A percentile compares a stretch with the other conserved stretches of the same genome.
Conservation (phyloP, 1,140 invertebrate genomes). For the Heterodera carotae region DNA sequence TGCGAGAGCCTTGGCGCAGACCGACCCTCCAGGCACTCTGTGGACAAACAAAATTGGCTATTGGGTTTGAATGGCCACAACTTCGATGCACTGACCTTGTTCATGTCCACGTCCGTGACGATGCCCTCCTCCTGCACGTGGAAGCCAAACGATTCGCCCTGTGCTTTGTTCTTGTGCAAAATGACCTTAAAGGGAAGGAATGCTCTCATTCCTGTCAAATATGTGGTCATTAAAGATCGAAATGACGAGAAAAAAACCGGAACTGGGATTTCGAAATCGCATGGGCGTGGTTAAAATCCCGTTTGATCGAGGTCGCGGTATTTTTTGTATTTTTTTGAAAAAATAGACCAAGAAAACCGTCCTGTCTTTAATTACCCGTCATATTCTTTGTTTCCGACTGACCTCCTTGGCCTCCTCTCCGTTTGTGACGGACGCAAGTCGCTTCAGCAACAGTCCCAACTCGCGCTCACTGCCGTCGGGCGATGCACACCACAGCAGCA, state of each 20-base stretch:
- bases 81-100: too few relatives aligned
- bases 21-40: constrained; percentile 87
- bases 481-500: constrained; percentile 57
- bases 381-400: too few relatives aligned
- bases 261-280: constrained; percentile 78
- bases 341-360: too few relatives aligned
- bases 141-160: constrained; percentile 83
- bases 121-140: constrained; percentile 92
- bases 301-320: too few relatives aligned
- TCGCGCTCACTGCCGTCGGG: constrained; percentile 56
- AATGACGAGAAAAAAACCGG: too few relatives aligned
- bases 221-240: too few relatives aligned
- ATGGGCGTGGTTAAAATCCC: too few relatives aligned
- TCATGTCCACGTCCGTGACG: constrained; percentile 86
- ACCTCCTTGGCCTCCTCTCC: constrained; percentile 63
- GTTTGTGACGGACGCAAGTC: constrained; percentile 59
- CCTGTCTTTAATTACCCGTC: too few relatives aligned
- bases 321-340: too few relatives aligned
- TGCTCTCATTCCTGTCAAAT: too few relatives aligned
- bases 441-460: constrained; percentile 48
- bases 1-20: constrained; percentile 80
- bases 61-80: too few relatives aligned
- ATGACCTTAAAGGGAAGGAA: constrained; percentile 24
- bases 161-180: constrained; percentile 31
- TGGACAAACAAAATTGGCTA: background rate